Conservation (phyloP, 2,113 vertebrate genomes). For the Sinocyclocheilus anshuiensis region DNA sequence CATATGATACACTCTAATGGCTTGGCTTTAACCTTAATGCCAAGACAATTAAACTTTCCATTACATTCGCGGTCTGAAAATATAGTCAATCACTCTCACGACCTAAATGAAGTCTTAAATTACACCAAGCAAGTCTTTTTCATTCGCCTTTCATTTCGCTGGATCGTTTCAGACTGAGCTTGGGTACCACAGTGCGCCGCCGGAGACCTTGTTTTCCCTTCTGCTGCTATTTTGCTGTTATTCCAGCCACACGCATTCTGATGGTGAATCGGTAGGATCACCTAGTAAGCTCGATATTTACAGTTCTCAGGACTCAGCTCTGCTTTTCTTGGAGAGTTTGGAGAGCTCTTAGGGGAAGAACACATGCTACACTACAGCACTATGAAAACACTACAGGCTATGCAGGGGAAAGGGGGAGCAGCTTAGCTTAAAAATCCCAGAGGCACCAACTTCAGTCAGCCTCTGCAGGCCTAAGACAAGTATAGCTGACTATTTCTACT, state of each 20-base stretch:
- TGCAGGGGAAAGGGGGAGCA: conserved; percentile 50
- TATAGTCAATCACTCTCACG: neutral
- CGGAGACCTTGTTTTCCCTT: neutral
- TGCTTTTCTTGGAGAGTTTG: conserved; percentile 49
- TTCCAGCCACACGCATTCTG: neutral
- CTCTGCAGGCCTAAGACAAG: conserved; percentile 55
- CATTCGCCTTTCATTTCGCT: neutral
- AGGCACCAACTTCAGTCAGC: conserved; percentile 58
- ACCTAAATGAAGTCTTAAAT: conserved; percentile 19
- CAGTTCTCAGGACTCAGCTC: conserved; percentile 25
- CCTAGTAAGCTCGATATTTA: conserved; percentile 40
- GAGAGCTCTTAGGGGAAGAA: conserved; percentile 58
- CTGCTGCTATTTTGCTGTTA: neutral
- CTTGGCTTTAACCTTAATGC: conserved; percentile 61
- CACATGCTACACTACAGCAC: conserved; percentile 51
- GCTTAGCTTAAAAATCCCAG: conserved; percentile 54
- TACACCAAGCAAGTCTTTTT: conserved; percentile 7
- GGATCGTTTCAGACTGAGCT: neutral
- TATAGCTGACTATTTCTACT: conserved; percentile 48
- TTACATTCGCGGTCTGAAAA: conserved; percentile 45
- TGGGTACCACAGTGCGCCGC: neutral
- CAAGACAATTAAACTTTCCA: conserved; percentile 66
- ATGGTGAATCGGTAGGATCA: conserved; percentile 10
- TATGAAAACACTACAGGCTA: conserved; percentile 54
- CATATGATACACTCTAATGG: conserved; percentile 61